Conservation (phyloP, 2,113 vertebrate species). For the Lipophrys pholis region DNA sequence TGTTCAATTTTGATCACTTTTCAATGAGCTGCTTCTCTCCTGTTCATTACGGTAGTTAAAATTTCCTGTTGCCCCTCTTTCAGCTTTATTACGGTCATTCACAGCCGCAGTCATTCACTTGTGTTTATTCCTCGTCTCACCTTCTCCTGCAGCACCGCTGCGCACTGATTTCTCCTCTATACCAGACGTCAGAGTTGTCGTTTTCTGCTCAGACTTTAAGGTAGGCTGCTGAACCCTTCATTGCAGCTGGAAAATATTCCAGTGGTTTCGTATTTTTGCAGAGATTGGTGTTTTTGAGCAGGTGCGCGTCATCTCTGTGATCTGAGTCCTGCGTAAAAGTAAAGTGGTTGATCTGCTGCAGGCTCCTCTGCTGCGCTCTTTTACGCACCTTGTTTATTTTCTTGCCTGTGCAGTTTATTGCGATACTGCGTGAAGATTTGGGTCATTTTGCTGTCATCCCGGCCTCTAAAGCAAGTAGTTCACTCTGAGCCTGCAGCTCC, state of each 20-base stretch:
- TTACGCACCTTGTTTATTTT: not conserved
- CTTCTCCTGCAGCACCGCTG: constrained; percentile 33
- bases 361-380: not conserved
- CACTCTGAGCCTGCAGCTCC: not conserved
- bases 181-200: not conserved
- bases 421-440: not conserved
- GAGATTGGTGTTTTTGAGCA: not conserved
- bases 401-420: not conserved
- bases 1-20: too few species aligned
- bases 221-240: not conserved
- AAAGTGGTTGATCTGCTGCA: constrained; percentile 4
- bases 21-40: not conserved
- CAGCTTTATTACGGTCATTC: constrained; percentile 26
- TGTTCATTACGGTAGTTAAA: constrained; percentile 15
- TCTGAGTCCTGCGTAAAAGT: constrained; percentile 39
- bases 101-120: constrained; percentile 67
- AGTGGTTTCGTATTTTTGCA: not conserved
- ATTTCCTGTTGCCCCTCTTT: not conserved
- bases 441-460: not conserved
- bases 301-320: not conserved
- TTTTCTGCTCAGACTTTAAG: constrained; percentile 7
- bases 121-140: constrained; percentile 46
- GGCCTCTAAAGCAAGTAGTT: constrained; percentile 59
- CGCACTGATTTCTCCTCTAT: not conserved
- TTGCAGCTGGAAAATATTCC: not conserved